phyloP scores from a whole-genome alignment of 2,888 invertebrate species.

The Geotrupes spiniger region DNA sequence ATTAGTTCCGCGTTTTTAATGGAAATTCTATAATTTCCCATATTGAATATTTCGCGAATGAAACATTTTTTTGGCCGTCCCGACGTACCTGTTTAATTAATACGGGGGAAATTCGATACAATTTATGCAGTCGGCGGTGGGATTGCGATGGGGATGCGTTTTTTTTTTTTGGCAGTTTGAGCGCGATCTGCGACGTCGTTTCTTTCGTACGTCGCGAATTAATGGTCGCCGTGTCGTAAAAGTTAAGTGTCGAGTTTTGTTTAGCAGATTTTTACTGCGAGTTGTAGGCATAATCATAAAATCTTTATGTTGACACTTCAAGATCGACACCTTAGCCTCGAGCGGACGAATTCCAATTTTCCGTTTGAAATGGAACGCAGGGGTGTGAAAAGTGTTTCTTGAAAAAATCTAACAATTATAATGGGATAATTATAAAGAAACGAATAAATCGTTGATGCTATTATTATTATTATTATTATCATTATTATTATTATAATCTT shows the following conservation, averaged over 20 bases:
- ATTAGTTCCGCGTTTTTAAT: conserved; percentile 24
- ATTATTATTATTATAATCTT: too few species aligned
- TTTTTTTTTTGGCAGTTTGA: too few species aligned
- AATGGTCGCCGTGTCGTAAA: conserved; percentile 22
- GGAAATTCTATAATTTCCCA: conserved; percentile 24
- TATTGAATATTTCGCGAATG: conserved; percentile 16
- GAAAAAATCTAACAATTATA: too few species aligned
- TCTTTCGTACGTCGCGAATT: too few species aligned
- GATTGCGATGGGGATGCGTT: conserved; percentile 9
- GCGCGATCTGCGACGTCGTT: too few species aligned
- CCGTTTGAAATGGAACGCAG: too few species aligned
- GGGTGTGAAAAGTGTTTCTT: too few species aligned
- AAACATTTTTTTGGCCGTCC: background rate
- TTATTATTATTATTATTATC: too few species aligned
- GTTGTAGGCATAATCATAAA: conserved; percentile 33
- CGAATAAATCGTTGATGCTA: too few species aligned
- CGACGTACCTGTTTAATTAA: conserved; percentile 9
- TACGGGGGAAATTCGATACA: background rate
- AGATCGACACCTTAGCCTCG: conserved; percentile 27
- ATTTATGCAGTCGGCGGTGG: background rate
- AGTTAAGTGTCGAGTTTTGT: conserved; percentile 29
- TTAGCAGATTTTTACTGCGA: conserved; percentile 26
- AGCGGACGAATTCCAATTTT: background rate
- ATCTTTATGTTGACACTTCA: conserved; percentile 27
- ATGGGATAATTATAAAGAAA: too few species aligned